Percentiles rank a stretch among this genome's conserved stretches.
Conservation (phyloP, 1,140 invertebrate genomes). For the Lethocerus indicus region DNA sequence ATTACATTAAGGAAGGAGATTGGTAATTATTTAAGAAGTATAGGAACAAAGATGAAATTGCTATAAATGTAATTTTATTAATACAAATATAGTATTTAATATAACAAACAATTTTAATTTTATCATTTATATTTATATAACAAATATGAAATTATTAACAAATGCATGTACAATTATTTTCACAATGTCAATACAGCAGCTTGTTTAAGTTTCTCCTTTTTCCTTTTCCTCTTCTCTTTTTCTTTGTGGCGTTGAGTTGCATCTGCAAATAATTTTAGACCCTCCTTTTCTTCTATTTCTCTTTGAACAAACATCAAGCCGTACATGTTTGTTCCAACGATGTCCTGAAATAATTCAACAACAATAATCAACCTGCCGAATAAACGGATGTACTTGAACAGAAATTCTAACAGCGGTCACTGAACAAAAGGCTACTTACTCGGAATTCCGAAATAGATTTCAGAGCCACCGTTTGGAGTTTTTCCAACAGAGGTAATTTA, state of each 20-base stretch:
- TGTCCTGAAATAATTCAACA: constrained; percentile 41
- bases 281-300: constrained; percentile 61
- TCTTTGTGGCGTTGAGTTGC: constrained; percentile 46
- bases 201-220: constrained; percentile 48
- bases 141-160: no score
- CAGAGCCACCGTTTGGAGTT: constrained; percentile 39
- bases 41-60: no score
- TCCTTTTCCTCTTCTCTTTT: constrained; percentile 45
- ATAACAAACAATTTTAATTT: no score
- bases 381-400: constrained; percentile 2
- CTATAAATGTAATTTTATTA: no score
- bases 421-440: constrained; percentile 26
- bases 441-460: constrained; percentile 39
- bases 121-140: no score
- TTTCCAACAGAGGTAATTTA: constrained; percentile 48
- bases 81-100: no score
- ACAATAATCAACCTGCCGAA: neutral
- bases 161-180: no score
- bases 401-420: constrained; percentile 11
- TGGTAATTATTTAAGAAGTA: no score
- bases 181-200: no score
- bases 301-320: constrained; percentile 60
- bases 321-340: constrained; percentile 73
- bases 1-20: no score
- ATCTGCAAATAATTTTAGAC: constrained; percentile 67